A percentile compares a stretch with the other conserved stretches of the same genome.
Evolutionary conservation across 2,888 invertebrate species (phyloP).

Genomic region (Zaprionus lineosus): DNA sequence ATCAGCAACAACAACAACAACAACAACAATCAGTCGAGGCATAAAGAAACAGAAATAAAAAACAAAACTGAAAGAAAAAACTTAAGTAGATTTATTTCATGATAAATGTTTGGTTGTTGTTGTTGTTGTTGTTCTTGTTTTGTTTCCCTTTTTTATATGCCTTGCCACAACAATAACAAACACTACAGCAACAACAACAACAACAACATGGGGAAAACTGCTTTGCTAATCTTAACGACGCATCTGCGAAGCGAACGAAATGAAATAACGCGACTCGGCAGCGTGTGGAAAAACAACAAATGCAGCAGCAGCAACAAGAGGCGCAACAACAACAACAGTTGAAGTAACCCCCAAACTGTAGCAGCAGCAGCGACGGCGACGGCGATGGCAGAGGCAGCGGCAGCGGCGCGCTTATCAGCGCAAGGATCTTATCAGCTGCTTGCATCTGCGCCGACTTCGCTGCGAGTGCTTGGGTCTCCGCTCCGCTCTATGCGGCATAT

Average conservation of each 20-base stretch:
- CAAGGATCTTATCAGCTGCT: constrained; percentile 71
- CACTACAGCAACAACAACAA: constrained; percentile 31
- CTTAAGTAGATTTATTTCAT: constrained; percentile 74
- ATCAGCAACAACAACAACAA: constrained; percentile 16
- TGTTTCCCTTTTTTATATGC: constrained; percentile 53
- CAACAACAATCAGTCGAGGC: constrained; percentile 32
- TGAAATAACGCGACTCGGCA: constrained; percentile 70
- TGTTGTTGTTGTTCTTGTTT: constrained; percentile 43
- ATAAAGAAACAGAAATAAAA: constrained; percentile 32
- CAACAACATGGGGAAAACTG: constrained; percentile 34
- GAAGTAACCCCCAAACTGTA: constrained; percentile 62
- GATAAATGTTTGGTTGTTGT: constrained; percentile 69
- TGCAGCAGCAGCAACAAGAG: constrained; percentile 38
- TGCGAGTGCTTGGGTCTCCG: constrained; percentile 25
- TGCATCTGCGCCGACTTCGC: constrained; percentile 64
- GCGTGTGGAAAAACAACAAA: constrained; percentile 65
- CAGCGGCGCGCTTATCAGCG: constrained; percentile 59
- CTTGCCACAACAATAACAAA: constrained; percentile 58
- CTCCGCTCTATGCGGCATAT: constrained; percentile 28
- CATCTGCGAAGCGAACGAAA: constrained; percentile 74
- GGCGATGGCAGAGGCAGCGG: constrained; percentile 18
- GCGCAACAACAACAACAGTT: constrained; percentile 41
- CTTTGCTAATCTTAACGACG: constrained; percentile 73
- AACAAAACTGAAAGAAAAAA: constrained; percentile 39
- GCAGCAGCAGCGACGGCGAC: too few relatives aligned